phyloP scores from a whole-genome alignment of 2,113 vertebrate genomes.

The Cyanocitta stelleri region DNA sequence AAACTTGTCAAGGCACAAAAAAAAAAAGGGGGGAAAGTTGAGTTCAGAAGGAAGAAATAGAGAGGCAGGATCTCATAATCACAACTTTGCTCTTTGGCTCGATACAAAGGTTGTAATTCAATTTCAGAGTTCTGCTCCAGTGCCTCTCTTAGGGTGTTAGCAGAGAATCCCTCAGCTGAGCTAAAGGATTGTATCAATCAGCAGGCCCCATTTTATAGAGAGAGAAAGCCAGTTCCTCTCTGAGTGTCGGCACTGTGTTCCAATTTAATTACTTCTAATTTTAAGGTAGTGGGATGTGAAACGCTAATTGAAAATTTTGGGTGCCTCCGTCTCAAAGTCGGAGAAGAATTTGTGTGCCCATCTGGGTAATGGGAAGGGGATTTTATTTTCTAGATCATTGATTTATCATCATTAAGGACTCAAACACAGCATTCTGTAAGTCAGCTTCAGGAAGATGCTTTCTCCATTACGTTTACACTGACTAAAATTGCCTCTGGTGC shows the following conservation, averaged over 20 bases:
- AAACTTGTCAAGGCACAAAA: neutral
- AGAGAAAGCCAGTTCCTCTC: neutral
- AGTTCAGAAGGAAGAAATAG: neutral
- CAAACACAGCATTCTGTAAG: neutral
- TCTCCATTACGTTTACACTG: neutral
- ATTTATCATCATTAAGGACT: slow-evolving; percentile 65
- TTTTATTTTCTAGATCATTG: slow-evolving; percentile 75
- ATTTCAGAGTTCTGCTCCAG: slow-evolving; percentile 17
- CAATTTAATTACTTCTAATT: slow-evolving; percentile 54
- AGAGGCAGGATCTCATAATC: neutral
- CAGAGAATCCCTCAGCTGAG: neutral
- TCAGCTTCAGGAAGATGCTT: slow-evolving; percentile 28
- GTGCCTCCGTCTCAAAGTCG: slow-evolving; percentile 47
- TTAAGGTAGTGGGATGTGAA: slow-evolving; percentile 56
- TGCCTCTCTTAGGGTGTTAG: neutral
- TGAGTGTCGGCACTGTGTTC: neutral
- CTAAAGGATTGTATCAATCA: neutral
- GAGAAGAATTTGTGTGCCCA: slow-evolving; percentile 61
- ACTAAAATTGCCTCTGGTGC: neutral
- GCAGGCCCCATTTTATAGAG: neutral
- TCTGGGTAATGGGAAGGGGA: slow-evolving; percentile 71
- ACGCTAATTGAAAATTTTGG: slow-evolving; percentile 68
- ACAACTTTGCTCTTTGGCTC: neutral
- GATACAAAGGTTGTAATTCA: slow-evolving; percentile 40
- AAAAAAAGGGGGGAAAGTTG: neutral